A percentile compares a stretch with the other conserved stretches of the same genome.
These are phyloP conservation scores for Ornithoptera priamus DNA, from an alignment of 2,888 invertebrate genomes.

Conservation along the genomic window DNA sequence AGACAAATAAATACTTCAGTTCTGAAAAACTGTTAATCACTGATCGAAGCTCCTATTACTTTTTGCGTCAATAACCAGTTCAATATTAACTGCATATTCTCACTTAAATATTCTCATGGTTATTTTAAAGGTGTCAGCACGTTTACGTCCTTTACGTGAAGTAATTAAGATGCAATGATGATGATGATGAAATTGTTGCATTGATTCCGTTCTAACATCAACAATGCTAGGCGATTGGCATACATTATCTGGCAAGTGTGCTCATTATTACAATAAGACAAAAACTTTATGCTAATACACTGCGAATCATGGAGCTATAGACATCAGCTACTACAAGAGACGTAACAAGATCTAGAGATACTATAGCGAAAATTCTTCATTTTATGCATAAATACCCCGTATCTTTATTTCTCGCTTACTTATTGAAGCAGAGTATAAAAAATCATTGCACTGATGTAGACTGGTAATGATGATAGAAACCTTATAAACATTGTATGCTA, in stretches of 20 bases:
- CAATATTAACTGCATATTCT: neutral
- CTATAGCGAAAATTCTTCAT: neutral
- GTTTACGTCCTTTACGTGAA: neutral
- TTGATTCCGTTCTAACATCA: constrained; percentile 19
- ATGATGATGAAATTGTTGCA: constrained; percentile 1
- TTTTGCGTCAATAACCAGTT: neutral
- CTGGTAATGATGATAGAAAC: neutral
- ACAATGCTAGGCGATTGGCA: constrained; percentile 21
- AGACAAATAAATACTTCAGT: neutral
- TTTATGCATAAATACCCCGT: too few relatives aligned
- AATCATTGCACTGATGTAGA: neutral
- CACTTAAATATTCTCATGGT: neutral
- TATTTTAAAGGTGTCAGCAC: neutral
- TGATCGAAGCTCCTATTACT: neutral
- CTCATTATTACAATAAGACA: neutral
- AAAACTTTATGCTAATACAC: neutral
- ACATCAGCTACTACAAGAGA: neutral
- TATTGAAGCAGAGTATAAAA: neutral
- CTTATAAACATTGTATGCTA: neutral
- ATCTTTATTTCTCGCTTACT: neutral
- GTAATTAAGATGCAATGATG: neutral
- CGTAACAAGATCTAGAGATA: neutral
- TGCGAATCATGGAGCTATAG: neutral
- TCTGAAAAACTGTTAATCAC: neutral
- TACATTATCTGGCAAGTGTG: constrained; percentile 2